phyloP scores from a whole-genome alignment of 2,113 vertebrate species.

The Petromus typicus region DNA sequence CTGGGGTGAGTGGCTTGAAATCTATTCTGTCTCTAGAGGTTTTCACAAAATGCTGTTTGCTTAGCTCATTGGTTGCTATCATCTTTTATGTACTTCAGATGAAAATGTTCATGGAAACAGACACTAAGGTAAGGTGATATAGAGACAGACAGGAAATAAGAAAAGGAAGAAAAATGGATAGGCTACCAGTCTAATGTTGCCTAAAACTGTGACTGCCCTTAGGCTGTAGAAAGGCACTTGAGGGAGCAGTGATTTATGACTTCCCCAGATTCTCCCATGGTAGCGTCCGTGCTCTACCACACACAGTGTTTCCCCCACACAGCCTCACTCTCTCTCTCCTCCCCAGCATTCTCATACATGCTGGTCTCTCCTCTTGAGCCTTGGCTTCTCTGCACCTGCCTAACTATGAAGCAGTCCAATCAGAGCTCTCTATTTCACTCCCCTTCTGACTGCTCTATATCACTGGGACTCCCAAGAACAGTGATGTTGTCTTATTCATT shows the following conservation, averaged over 20 bases:
- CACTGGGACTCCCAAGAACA: background rate
- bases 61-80: background rate
- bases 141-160: background rate
- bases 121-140: background rate
- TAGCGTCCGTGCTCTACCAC: fast-evolving
- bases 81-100: background rate
- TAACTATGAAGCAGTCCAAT: fast-evolving
- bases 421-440: background rate
- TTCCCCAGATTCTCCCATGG: background rate
- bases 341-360: background rate
- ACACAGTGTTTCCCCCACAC: background rate
- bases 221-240: background rate
- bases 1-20: background rate
- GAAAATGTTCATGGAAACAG: background rate
- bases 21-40: background rate
- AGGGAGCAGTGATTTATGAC: fast-evolving
- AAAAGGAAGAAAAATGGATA: background rate
- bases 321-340: background rate
- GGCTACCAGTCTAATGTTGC: background rate
- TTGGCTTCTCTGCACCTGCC: background rate
- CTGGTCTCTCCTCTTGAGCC: background rate
- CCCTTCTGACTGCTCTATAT: background rate
- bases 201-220: background rate
- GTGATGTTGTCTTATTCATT: background rate
- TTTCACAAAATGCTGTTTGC: background rate